These are phyloP conservation scores for Drosophila navojoa DNA, from an alignment of 1,140 invertebrate genomes.

Conservation along the genomic window DNA sequence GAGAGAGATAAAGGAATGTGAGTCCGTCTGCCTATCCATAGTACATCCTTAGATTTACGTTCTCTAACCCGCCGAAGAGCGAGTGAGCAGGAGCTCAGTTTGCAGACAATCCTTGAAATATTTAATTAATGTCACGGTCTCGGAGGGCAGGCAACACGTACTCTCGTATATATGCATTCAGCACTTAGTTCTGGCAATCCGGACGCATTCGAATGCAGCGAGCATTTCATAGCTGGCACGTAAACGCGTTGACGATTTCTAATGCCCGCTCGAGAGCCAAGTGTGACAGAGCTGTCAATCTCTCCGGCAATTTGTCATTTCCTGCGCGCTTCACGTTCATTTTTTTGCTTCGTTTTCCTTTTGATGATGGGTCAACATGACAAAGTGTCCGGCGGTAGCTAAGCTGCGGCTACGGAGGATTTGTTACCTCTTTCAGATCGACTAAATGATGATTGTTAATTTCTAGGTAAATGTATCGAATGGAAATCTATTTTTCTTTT, in stretches of 20 bases:
- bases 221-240: slow-evolving; percentile 4
- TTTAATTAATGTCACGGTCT: slow-evolving; percentile 14
- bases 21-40: too few species aligned
- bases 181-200: too few species aligned
- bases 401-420: too few species aligned
- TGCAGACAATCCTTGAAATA: background rate
- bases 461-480: too few species aligned
- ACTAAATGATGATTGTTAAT: too few species aligned
- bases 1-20: too few species aligned
- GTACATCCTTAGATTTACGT: too few species aligned
- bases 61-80: too few species aligned
- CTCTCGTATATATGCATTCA: too few species aligned
- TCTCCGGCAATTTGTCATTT: slow-evolving; percentile 23
- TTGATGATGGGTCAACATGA: background rate
- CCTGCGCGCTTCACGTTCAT: background rate
- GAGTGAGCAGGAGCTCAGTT: background rate
- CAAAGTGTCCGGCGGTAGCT: too few species aligned
- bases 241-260: slow-evolving; percentile 12
- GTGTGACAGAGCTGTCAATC: slow-evolving; percentile 16
- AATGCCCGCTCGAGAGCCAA: slow-evolving; percentile 16
- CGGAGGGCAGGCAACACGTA: background rate
- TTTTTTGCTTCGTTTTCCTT: background rate
- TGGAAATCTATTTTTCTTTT: too few species aligned
- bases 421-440: too few species aligned
- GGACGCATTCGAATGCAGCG: background rate